Evolutionary conservation across 2,888 invertebrate species (phyloP).

Genomic region (Stomorhina lunata): DNA sequence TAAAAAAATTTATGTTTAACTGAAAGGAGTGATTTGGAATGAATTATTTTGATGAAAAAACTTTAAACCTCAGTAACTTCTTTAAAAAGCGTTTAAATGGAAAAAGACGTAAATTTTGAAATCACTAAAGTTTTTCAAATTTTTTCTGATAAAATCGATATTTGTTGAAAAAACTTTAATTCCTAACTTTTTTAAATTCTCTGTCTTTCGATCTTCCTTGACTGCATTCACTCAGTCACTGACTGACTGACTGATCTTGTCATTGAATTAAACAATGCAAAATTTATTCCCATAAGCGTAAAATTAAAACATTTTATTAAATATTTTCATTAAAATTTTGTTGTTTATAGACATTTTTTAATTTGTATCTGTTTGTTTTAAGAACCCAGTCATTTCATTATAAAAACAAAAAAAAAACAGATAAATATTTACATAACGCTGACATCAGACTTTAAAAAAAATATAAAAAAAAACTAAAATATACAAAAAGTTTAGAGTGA

Average conservation of each 20-base stretch:
- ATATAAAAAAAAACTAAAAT: neutral
- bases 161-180: no score
- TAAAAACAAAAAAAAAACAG: constrained; percentile 16
- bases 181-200: neutral
- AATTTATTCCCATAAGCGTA: neutral
- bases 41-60: no score
- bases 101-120: no score
- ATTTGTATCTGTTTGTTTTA: constrained; percentile 4
- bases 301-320: constrained; percentile 20
- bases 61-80: no score
- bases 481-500: neutral
- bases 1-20: no score
- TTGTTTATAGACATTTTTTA: constrained; percentile 1
- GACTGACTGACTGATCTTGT: neutral
- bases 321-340: constrained; percentile 9
- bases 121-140: no score
- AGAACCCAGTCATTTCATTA: neutral
- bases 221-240: no score
- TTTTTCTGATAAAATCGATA: no score
- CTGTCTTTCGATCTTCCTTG: no score
- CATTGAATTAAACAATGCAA: neutral
- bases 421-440: constrained; percentile 68
- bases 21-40: no score
- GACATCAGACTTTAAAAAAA: constrained; percentile 64
- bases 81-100: no score